A percentile compares a stretch with the other conserved stretches of the same genome.
Conservation (phyloP, 2,113 vertebrate species). For the Notothenia coriiceps region DNA sequence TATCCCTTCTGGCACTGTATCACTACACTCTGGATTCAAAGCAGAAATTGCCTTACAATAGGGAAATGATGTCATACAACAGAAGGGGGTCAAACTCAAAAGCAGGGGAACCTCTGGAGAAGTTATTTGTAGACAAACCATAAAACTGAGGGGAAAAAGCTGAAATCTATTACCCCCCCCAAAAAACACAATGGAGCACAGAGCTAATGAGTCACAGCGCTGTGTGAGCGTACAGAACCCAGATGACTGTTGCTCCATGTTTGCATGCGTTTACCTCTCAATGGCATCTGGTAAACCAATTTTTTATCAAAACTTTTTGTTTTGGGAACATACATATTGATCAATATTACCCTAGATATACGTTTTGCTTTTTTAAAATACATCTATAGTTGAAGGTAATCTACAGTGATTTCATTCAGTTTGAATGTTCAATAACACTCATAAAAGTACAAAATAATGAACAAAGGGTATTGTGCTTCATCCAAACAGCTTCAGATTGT, state of each 20-base stretch:
- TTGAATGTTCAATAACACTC: not conserved
- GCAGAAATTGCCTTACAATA: constrained; percentile 34
- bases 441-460: not conserved
- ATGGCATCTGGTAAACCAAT: constrained; percentile 26
- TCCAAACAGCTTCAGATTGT: too few species aligned
- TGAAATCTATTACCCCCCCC: constrained; percentile 34
- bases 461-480: not conserved
- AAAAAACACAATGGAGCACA: constrained; percentile 46
- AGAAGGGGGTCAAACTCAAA: constrained; percentile 33
- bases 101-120: constrained; percentile 31
- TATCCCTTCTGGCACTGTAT: constrained; percentile 46
- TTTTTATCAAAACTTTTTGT: constrained; percentile 49
- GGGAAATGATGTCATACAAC: constrained; percentile 62
- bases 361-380: too few species aligned
- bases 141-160: constrained; percentile 50
- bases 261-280: constrained; percentile 26
- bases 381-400: not conserved
- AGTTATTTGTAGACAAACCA: constrained; percentile 65
- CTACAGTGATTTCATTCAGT: not conserved
- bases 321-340: not conserved
- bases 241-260: constrained; percentile 57
- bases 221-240: constrained; percentile 49
- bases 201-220: constrained; percentile 60
- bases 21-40: constrained; percentile 54
- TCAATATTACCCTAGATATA: not conserved